These are phyloP conservation scores for Chaunax sp. DNA, from an alignment of 2,797 vertebrate genomes.

Conservation along the genomic window DNA sequence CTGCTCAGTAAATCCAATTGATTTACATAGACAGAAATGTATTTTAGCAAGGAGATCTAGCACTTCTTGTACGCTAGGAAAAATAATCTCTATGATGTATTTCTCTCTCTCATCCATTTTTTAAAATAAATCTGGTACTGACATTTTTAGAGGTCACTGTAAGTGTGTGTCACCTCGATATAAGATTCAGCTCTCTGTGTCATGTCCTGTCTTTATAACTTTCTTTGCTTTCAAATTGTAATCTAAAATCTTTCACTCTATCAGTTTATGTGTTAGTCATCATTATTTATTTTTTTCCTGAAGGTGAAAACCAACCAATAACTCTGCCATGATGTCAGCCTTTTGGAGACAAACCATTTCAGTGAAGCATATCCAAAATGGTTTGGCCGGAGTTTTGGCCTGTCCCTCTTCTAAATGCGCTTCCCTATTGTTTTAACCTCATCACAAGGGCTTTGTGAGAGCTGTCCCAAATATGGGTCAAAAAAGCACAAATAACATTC, in stretches of 20 bases:
- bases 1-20: constrained; percentile 70
- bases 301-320: constrained; percentile 57
- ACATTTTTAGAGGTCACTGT: constrained; percentile 3
- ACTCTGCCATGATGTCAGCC: constrained; percentile 73
- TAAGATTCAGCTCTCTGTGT: too few species aligned
- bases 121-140: constrained; percentile 50
- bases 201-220: not conserved
- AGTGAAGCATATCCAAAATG: constrained; percentile 78
- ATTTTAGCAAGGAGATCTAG: constrained; percentile 58
- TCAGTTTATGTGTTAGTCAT: constrained; percentile 18
- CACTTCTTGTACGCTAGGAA: constrained; percentile 9
- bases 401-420: constrained; percentile 77
- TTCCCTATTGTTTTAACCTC: constrained; percentile 81
- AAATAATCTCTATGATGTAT: constrained; percentile 48
- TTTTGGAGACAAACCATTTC: constrained; percentile 69
- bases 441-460: constrained; percentile 82
- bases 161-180: too few species aligned
- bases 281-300: constrained; percentile 35
- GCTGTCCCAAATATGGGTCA: constrained; percentile 84
- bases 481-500: constrained; percentile 86
- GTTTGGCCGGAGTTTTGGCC: constrained; percentile 68
- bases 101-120: constrained; percentile 44
- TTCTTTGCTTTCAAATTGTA: constrained; percentile 1
- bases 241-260: constrained; percentile 10
- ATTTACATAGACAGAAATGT: constrained; percentile 67